phyloP scores from a whole-genome alignment of 2,888 invertebrate genomes.

The Cheilosia soror region DNA sequence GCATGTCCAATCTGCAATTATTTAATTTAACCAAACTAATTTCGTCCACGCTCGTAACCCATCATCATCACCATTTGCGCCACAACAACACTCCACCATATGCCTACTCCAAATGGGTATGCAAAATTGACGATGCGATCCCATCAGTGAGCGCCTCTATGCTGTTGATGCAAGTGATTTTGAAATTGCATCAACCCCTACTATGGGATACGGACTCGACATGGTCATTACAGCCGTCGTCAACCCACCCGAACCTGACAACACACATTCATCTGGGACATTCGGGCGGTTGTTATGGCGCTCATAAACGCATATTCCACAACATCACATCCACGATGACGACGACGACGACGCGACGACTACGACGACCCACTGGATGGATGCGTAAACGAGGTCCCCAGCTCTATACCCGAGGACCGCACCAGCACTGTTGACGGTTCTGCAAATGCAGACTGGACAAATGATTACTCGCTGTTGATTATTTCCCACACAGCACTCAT shows the following conservation, averaged over 20 bases:
- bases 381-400: slow-evolving; percentile 74
- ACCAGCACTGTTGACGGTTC: not conserved
- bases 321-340: slow-evolving; percentile 41
- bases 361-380: slow-evolving; percentile 58
- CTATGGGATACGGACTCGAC: slow-evolving; percentile 13
- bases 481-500: slow-evolving; percentile 72
- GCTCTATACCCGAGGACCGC: slow-evolving; percentile 24
- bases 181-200: slow-evolving; percentile 35
- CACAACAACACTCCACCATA: slow-evolving; percentile 57
- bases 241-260: slow-evolving; percentile 72
- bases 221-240: slow-evolving; percentile 69
- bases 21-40: slow-evolving; percentile 76
- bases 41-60: slow-evolving; percentile 72
- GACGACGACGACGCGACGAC: slow-evolving; percentile 11
- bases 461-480: slow-evolving; percentile 74
- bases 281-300: slow-evolving; percentile 67
- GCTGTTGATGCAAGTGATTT: slow-evolving; percentile 5
- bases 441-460: slow-evolving; percentile 63
- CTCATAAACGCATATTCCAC: slow-evolving; percentile 75
- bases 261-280: slow-evolving; percentile 69
- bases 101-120: slow-evolving; percentile 59
- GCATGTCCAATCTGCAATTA: slow-evolving; percentile 67
- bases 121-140: slow-evolving; percentile 73
- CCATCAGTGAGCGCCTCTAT: slow-evolving; percentile 53
- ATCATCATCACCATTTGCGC: slow-evolving; percentile 75